A percentile compares a stretch with the other conserved stretches of the same genome.
Conservation (phyloP, 2,888 invertebrate genomes). For the Ypsolopha scabrella region DNA sequence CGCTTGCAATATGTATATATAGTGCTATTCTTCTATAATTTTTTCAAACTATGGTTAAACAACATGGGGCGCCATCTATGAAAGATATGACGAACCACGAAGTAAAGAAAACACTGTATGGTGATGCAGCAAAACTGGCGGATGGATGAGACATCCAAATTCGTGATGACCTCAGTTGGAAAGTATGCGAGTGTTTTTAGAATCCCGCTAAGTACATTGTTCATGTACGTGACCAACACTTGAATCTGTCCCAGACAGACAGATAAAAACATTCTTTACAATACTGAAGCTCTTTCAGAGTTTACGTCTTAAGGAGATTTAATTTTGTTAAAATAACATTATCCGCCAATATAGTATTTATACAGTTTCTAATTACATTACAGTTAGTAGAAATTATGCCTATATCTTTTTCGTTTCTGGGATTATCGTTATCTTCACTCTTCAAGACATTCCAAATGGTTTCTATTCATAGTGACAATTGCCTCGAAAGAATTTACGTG, state of each 20-base stretch:
- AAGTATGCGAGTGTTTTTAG: constrained; percentile 50
- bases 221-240: not conserved
- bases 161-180: constrained; percentile 55
- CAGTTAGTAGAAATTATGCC: too few species aligned
- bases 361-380: too few species aligned
- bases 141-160: constrained; percentile 34
- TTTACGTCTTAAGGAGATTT: not conserved
- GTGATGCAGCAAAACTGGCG: constrained; percentile 17
- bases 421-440: too few species aligned
- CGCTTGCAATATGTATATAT: too few species aligned
- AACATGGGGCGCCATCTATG: not conserved
- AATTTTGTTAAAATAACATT: not conserved
- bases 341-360: too few species aligned
- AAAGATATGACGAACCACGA: constrained; percentile 10
- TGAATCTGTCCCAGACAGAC: not conserved
- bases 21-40: too few species aligned
- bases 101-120: constrained; percentile 9
- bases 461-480: too few species aligned
- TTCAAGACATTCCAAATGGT: too few species aligned
- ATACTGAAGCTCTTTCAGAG: not conserved
- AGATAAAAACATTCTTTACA: not conserved
- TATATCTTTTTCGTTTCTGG: too few species aligned
- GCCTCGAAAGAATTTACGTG: not conserved
- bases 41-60: not conserved
- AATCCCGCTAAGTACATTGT: constrained; percentile 34